Conservation (phyloP, 2,797 vertebrate species). For the Australoheros facetus region DNA sequence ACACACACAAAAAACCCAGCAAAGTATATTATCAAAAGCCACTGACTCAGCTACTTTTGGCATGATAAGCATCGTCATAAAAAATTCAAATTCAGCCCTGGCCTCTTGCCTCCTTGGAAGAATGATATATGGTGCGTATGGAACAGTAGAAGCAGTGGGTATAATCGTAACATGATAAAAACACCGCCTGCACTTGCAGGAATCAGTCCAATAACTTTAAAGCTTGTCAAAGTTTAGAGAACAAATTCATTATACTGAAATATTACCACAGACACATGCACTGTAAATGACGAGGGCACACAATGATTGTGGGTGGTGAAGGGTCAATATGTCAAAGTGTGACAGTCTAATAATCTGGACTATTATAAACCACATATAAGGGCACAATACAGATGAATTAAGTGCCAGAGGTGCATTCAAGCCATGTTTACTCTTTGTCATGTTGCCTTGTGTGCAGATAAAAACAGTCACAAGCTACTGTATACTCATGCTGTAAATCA, state of each 20-base stretch:
- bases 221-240: slow-evolving; percentile 39
- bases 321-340: slow-evolving; percentile 10
- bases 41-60: slow-evolving; percentile 10
- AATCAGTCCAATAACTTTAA: slow-evolving; percentile 8
- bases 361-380: too few relatives aligned
- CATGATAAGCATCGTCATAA: not conserved
- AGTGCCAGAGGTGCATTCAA: too few relatives aligned
- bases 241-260: slow-evolving; percentile 57
- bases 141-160: not conserved
- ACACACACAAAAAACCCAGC: not conserved
- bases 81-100: slow-evolving; percentile 8
- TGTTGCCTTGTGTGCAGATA: not conserved
- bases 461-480: not conserved
- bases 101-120: not conserved
- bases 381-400: too few relatives aligned
- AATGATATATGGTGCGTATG: slow-evolving; percentile 12
- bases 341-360: not conserved
- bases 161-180: slow-evolving; percentile 41
- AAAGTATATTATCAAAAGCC: not conserved
- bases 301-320: not conserved
- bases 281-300: slow-evolving; percentile 13
- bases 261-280: slow-evolving; percentile 10
- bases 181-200: slow-evolving; percentile 1
- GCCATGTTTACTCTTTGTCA: not conserved
- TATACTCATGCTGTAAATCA: too few relatives aligned